Evolutionary conservation across 2,113 vertebrate species (phyloP), one percentile per base, ranked within the genome.

Genomic region (Ceratotherium simum): DNA sequence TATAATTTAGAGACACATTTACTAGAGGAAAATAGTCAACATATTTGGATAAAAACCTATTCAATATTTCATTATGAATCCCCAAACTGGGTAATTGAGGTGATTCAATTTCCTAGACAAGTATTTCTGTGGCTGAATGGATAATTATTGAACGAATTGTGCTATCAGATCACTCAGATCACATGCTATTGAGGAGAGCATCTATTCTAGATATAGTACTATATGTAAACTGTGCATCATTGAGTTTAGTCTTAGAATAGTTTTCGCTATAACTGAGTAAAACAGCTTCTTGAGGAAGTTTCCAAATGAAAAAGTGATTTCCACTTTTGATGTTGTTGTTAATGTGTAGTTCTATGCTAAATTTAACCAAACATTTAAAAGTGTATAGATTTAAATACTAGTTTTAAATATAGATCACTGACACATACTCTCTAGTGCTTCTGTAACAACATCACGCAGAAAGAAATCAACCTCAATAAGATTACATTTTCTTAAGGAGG

Each of bases 11-110:
- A 97, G 56, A 46, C 69, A 83, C 10, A 81, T 96, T 93, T 92
- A 84, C 27, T 56, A 76, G 56, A 83, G 46, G 36, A 93, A 96
- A 96, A 92, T 82, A 92, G 89, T 90, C 54, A 93, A 90, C 70
- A 88, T 62, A 80, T 69, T 96, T 95, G 96, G 29, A 95, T 67
- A 97, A 96, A 92, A 96, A 95, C 42, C 23, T 95, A 96, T 78
- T 96, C 42, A 48, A 46, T 79, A 67, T 78, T 97, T 97, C 70
- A 94, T 73, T 81, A 64, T 64, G 91, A 96, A 86, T 85, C 56
- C 17, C 20, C 86, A 86, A 95, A 91, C 4, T 84, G 33, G n/a
- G 36, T 89, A 97, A 97, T 25, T 70, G 91, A 91, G 90, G 56
- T 72, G 82, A 96, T 93, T 97, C 67, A 36, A 27, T 83, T 91